phyloP scores from a whole-genome alignment of 2,113 vertebrate genomes.

The Hippoglossus stenolepis region DNA sequence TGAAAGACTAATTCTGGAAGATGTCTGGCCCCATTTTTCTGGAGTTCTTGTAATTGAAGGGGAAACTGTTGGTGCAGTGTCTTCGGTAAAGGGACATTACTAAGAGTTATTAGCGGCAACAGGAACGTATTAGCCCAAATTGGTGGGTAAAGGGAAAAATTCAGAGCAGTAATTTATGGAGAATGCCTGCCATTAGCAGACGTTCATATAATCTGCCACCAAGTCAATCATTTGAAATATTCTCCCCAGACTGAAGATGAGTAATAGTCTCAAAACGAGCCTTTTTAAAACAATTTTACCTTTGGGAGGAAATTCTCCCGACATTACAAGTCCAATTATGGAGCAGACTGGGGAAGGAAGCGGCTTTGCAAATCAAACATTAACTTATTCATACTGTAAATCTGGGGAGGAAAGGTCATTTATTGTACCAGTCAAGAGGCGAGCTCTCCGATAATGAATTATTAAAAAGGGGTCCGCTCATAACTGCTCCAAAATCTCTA shows the following conservation, averaged over 20 bases:
- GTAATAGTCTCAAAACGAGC: conserved; percentile 23
- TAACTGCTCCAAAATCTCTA: conserved; percentile 15
- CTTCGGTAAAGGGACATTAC: no score
- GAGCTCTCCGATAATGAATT: conserved; percentile 34
- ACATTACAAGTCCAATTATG: conserved; percentile 48
- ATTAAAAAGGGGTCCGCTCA: conserved; percentile 23
- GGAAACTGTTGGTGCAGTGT: no score
- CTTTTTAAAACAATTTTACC: conserved; percentile 38
- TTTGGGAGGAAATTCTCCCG: conserved; percentile 37
- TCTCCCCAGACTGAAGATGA: conserved; percentile 22
- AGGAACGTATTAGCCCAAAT: background rate
- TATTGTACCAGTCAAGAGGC: conserved; percentile 33
- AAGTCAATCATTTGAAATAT: conserved; percentile 31
- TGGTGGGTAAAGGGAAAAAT: background rate
- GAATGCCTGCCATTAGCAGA: conserved; percentile 5
- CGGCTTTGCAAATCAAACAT: conserved; percentile 42
- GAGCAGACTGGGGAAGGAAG: conserved; percentile 19
- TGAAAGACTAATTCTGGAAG: no score
- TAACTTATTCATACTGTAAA: conserved; percentile 54
- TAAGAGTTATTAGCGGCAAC: background rate
- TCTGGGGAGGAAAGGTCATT: conserved; percentile 31
- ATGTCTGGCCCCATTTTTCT: no score
- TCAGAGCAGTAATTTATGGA: background rate
- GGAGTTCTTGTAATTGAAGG: no score
- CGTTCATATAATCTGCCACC: background rate